A percentile compares a stretch with the other conserved stretches of the same genome.
Conservation (phyloP, 2,888 invertebrate genomes). For the Hyposoter didymator region DNA sequence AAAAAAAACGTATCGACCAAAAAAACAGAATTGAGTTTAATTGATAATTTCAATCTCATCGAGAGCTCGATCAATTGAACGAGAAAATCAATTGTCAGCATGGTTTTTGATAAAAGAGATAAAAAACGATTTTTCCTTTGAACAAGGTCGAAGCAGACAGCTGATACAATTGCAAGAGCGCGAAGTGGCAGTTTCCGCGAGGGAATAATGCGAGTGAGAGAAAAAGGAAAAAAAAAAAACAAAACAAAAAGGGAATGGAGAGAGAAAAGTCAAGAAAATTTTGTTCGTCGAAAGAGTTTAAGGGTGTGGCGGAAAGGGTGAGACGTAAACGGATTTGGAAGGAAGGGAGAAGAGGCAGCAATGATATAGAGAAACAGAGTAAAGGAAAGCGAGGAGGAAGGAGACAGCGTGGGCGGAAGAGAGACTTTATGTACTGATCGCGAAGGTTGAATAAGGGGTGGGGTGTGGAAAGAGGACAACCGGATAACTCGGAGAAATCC, state of each 20-base stretch:
- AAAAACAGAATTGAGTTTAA: not conserved
- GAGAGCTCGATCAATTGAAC: too few species aligned
- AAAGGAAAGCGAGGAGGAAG: slow-evolving; percentile 41
- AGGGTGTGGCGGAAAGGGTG: slow-evolving; percentile 38
- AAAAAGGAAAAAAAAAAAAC: not conserved
- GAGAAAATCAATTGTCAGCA: too few species aligned
- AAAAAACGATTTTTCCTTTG: too few species aligned
- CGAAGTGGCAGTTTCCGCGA: slow-evolving; percentile 64
- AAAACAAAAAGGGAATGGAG: not conserved
- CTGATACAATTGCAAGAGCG: slow-evolving; percentile 53
- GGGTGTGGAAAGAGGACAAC: slow-evolving; percentile 9
- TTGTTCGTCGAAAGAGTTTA: slow-evolving; percentile 49
- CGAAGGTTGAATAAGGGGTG: slow-evolving; percentile 21
- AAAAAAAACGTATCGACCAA: not conserved
- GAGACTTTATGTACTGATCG: slow-evolving; percentile 45
- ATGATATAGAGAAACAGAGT: slow-evolving; percentile 46
- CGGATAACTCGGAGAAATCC: slow-evolving; percentile 64
- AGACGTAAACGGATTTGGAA: slow-evolving; percentile 36
- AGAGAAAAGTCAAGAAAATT: slow-evolving; percentile 51
- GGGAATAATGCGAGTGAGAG: slow-evolving; percentile 10
- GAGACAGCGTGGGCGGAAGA: slow-evolving; percentile 27
- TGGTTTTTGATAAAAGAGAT: not conserved
- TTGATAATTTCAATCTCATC: not conserved
- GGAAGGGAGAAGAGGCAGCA: not conserved
- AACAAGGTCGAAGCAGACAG: not conserved